Percentiles rank a stretch among this genome's conserved stretches.
phyloP scores from a whole-genome alignment of 2,113 vertebrate species.

The Myocastor coypus region DNA sequence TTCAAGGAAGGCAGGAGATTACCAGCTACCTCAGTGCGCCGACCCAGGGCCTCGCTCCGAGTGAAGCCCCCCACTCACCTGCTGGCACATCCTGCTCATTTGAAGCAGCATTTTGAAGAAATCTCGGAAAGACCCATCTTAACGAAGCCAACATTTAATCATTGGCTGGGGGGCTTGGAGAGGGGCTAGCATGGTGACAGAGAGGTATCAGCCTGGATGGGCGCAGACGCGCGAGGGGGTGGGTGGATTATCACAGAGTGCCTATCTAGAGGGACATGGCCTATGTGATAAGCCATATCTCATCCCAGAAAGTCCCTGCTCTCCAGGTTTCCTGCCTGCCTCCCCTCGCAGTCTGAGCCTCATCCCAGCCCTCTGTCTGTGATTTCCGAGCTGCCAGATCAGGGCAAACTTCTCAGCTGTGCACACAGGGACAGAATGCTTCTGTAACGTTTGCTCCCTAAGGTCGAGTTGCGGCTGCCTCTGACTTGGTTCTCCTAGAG shows the following conservation, averaged over 20 bases:
- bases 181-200: not conserved
- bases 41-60: not conserved
- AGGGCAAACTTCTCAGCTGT: not conserved
- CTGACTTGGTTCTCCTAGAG: not conserved
- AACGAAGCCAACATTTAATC: not conserved
- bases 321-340: not conserved
- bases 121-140: not conserved
- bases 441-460: not conserved
- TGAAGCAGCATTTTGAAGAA: not conserved
- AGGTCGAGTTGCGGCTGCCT: not conserved
- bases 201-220: not conserved
- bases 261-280: not conserved
- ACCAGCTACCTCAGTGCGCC: not conserved
- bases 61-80: not conserved
- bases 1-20: not conserved
- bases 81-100: not conserved
- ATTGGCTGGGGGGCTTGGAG: not conserved
- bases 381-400: not conserved
- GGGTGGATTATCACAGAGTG: not conserved
- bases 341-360: not conserved
- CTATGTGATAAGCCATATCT: not conserved
- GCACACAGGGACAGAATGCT: not conserved
- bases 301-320: not conserved
- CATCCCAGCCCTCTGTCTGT: not conserved
- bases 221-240: no score